Conservation (phyloP, 2,113 vertebrate species). For the Nettapus auritus region DNA sequence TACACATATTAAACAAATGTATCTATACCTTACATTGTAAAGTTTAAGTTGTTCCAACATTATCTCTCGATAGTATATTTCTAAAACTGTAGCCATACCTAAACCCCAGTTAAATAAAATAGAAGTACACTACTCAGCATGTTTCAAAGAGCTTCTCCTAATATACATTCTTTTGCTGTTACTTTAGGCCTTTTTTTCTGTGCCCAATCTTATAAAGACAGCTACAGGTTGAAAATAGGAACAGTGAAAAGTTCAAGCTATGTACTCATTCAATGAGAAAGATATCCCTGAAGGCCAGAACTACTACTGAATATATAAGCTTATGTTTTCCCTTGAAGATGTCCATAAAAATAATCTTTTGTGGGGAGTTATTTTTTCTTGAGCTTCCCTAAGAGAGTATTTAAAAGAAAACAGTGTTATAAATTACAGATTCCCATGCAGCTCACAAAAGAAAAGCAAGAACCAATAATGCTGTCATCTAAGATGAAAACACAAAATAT, state of each 20-base stretch:
- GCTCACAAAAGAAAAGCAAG: not conserved
- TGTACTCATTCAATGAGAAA: constrained; percentile 62
- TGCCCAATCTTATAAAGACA: constrained; percentile 63
- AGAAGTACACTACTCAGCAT: not conserved
- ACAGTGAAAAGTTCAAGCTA: constrained; percentile 60
- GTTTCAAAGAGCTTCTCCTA: not conserved
- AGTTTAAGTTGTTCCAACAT: not conserved
- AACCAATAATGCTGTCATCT: not conserved
- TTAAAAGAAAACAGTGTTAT: constrained; percentile 47
- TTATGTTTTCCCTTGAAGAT: constrained; percentile 62
- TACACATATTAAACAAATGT: not conserved
- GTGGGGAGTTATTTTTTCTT: constrained; percentile 14
- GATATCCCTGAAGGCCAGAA: constrained; percentile 19
- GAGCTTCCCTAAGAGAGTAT: constrained; percentile 31
- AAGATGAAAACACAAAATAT: not conserved
- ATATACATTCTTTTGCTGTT: constrained; percentile 44
- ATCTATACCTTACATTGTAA: not conserved
- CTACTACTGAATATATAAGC: constrained; percentile 48
- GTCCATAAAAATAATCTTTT: constrained; percentile 59
- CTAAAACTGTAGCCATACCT: not conserved
- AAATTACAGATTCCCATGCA: not conserved
- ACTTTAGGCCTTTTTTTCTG: constrained; percentile 52
- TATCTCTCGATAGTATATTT: not conserved
- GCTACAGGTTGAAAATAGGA: constrained; percentile 60
- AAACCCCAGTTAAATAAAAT: not conserved